phyloP scores from a whole-genome alignment of 2,797 vertebrate species.

The Amblyraja radiata region DNA sequence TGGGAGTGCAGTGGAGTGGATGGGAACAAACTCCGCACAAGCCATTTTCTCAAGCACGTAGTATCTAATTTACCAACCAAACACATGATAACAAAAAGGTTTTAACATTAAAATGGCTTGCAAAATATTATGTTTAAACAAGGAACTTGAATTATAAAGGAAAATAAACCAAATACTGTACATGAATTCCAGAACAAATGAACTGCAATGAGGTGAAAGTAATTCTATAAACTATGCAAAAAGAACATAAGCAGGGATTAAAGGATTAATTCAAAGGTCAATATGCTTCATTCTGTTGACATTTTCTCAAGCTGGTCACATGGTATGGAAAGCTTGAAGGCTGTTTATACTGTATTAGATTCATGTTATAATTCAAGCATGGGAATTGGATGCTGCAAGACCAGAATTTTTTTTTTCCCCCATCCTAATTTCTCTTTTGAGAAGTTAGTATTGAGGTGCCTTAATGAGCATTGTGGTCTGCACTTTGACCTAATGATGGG shows the following conservation, averaged over 20 bases:
- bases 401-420: no score
- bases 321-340: background rate
- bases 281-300: background rate
- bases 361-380: background rate
- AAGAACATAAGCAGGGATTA: slow-evolving; percentile 15
- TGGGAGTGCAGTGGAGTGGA: background rate
- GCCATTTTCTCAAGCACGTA: background rate
- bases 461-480: no score
- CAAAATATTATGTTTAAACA: background rate
- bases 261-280: slow-evolving; percentile 13
- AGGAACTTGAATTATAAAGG: background rate
- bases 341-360: background rate
- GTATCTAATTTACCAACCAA: background rate
- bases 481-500: no score
- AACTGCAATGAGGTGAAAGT: background rate
- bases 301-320: background rate
- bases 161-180: background rate
- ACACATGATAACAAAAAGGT: background rate
- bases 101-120: background rate
- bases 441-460: no score
- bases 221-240: background rate
- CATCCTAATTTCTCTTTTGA: no score
- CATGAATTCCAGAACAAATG: background rate
- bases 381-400: no score
- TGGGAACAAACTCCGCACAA: background rate